Base-by-base conservation (phyloP, 2,888 invertebrate genomes). In the Acanthosepion pharaonis region DNA sequence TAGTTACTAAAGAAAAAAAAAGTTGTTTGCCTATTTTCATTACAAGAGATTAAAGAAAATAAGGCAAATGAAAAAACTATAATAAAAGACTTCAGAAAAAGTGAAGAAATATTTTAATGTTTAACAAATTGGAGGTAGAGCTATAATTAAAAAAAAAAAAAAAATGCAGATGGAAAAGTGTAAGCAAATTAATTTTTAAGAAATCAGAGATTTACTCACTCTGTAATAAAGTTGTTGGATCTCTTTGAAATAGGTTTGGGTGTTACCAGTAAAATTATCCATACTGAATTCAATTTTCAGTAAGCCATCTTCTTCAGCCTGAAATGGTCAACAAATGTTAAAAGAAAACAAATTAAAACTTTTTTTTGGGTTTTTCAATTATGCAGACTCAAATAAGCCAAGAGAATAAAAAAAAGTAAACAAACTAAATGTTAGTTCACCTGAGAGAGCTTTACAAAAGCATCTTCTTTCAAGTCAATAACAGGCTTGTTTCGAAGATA, bases 401-500 rank as follows among this genome's bases (percentile, higher is more conserved):
- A 51, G 20, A 33, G 23, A 42, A 4, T 18, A 20, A 91, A 91
- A 33, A 59, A 18, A 33, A 23, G 20, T 23, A 59, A 23, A 48
- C 1, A 49, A 92, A 53, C 20, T 6, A 93, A 93, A 49, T 53
- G 5, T 11, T 11, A 94, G n/a, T 55, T 94, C 92, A 97, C 97
- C 96, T 96, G 96, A 91, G 96, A 97, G 93, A 99, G 98, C 96
- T 98, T 98, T 51, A 99, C 98, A 97, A 98, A 99, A 97, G 99
- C 99, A 96, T 99, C 99, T 0, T 98, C 98, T 0, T 98, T 98
- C 94, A 99, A 98, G 97, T 99, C 99, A 5, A 98, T 98, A 0
- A 99, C 98, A 0, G 99, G 99, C 97, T 99, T 99, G 97, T 98
- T 98, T 97, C 98, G 98, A 92, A 99, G 97, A 97, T 99, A 99